Conservation (phyloP, 1,140 invertebrate genomes). For the Magallana angulata region DNA sequence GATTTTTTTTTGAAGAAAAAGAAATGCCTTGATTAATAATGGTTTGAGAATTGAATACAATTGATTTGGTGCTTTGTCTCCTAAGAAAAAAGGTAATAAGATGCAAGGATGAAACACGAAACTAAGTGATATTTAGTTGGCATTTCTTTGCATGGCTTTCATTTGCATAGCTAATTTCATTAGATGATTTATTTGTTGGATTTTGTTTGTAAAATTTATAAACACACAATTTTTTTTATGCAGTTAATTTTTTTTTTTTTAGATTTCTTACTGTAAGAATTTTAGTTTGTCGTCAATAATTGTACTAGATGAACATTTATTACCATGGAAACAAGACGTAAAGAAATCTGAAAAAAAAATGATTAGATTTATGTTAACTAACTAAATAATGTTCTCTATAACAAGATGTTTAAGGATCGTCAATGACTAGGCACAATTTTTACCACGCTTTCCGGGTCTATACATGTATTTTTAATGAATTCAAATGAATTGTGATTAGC, state of each 20-base stretch:
- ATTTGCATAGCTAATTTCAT: background rate
- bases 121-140: conserved; percentile 7
- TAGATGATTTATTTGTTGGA: too few species aligned
- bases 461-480: background rate
- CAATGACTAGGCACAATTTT: conserved; percentile 19
- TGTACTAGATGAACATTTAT: conserved; percentile 16
- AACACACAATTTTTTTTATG: background rate
- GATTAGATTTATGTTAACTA: background rate
- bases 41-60: too few species aligned
- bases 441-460: background rate
- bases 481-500: background rate
- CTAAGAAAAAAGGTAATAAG: background rate
- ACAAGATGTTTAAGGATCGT: background rate
- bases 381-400: background rate
- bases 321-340: background rate
- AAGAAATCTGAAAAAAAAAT: background rate
- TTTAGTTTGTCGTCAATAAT: background rate
- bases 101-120: background rate
- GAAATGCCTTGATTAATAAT: too few species aligned
- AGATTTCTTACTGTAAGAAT: background rate
- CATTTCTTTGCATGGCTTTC: background rate
- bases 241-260: background rate
- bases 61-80: background rate
- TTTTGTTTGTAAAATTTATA: too few species aligned
- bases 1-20: too few species aligned